Conservation (phyloP, 2,797 vertebrate species). For the Argya squamiceps region DNA sequence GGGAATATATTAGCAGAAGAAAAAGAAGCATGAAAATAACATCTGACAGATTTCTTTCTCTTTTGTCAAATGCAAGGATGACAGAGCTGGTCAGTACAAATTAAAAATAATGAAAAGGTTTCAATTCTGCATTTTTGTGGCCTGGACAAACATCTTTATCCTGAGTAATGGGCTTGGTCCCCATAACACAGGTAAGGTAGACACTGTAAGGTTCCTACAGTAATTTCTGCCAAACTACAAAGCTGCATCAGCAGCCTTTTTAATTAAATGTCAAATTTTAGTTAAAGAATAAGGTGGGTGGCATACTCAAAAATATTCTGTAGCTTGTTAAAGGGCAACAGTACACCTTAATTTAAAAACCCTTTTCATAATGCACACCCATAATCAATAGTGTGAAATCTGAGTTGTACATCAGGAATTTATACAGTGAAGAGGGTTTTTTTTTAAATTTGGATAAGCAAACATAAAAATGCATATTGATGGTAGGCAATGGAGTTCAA, state of each 20-base stretch:
- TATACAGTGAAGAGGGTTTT: not conserved
- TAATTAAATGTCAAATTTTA: conserved; percentile 3
- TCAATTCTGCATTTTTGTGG: not conserved
- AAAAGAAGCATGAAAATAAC: not conserved
- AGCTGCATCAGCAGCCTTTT: not conserved
- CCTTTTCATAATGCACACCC: not conserved
- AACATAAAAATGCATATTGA: not conserved
- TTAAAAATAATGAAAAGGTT: not conserved
- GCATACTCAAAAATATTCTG: conserved; percentile 14
- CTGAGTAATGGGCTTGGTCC: not conserved
- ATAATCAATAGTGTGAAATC: not conserved
- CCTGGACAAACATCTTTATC: not conserved
- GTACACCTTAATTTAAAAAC: not conserved
- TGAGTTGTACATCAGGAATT: not conserved
- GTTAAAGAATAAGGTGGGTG: not conserved
- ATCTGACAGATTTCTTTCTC: not conserved
- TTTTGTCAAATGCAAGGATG: not conserved
- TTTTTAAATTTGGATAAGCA: not conserved
- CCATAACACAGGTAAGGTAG: not conserved
- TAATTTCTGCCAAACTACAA: not conserved
- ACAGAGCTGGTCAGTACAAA: not conserved
- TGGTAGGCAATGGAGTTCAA: not conserved
- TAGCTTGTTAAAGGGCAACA: conserved; percentile 10
- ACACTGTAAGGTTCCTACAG: not conserved
- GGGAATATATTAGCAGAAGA: not conserved